A percentile compares a stretch with the other conserved stretches of the same genome.
Evolutionary conservation across 1,140 invertebrate genomes (phyloP).

Genomic region (Colletes gigas): DNA sequence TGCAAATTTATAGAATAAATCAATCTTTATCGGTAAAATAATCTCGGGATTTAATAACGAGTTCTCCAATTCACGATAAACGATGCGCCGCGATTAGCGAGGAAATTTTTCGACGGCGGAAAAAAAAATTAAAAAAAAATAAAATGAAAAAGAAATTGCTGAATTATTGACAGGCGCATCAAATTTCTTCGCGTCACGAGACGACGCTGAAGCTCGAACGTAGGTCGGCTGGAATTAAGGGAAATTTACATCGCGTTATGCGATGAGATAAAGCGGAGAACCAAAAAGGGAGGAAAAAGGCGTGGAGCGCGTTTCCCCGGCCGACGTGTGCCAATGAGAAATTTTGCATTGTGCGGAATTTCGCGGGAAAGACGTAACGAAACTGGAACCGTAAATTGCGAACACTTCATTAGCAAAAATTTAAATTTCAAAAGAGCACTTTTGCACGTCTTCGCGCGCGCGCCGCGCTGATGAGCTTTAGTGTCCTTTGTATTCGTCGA

Average conservation of each 20-base stretch:
- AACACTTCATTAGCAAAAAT: constrained; percentile 50
- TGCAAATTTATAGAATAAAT: too few species aligned
- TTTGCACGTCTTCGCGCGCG: constrained; percentile 13
- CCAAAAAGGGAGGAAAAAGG: not conserved
- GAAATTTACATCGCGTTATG: constrained; percentile 22
- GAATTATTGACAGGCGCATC: not conserved
- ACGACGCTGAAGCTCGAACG: not conserved
- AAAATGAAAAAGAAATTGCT: not conserved
- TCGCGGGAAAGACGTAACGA: constrained; percentile 21
- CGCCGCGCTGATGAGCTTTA: constrained; percentile 23
- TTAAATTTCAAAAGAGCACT: constrained; percentile 52
- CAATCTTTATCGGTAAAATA: too few species aligned
- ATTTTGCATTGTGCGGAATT: constrained; percentile 31
- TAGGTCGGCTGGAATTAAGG: not conserved
- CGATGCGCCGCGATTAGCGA: too few species aligned
- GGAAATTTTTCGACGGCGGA: too few species aligned
- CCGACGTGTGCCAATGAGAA: constrained; percentile 35
- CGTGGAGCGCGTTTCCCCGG: not conserved
- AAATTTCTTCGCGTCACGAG: not conserved
- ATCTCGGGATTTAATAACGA: too few species aligned
- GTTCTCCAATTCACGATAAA: too few species aligned
- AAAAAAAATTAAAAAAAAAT: too few species aligned
- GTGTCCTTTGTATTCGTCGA: constrained; percentile 23
- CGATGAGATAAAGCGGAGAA: not conserved
- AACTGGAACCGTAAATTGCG: constrained; percentile 36